Evolutionary conservation across 2,797 vertebrate genomes (phyloP).

Genomic region (Lates japonicus): DNA sequence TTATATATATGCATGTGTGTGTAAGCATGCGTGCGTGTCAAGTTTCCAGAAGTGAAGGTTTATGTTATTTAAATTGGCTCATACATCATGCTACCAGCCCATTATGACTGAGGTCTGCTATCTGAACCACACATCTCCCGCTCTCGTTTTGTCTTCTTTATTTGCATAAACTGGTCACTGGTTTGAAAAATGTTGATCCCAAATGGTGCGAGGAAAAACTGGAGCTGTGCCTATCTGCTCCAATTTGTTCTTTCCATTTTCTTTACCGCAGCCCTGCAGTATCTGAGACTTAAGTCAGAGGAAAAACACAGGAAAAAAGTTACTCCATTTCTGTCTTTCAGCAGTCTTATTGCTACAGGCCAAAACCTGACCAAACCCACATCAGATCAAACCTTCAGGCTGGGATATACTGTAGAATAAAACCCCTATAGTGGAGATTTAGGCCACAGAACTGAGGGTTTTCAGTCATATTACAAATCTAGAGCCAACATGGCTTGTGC

Average conservation of each 20-base stretch:
- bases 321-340: constrained; percentile 25
- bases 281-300: constrained; percentile 26
- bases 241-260: constrained; percentile 61
- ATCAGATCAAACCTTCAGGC: constrained; percentile 4
- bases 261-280: constrained; percentile 15
- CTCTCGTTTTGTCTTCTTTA: constrained; percentile 70
- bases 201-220: constrained; percentile 76
- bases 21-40: constrained; percentile 38
- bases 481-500: not conserved
- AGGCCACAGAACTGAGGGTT: not conserved
- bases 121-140: constrained; percentile 76
- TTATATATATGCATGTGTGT: constrained; percentile 15
- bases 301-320: constrained; percentile 35
- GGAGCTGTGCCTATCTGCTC: constrained; percentile 74
- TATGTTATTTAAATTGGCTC: constrained; percentile 78
- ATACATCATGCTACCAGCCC: constrained; percentile 70
- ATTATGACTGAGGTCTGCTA: constrained; percentile 71
- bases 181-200: constrained; percentile 63
- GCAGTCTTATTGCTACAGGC: constrained; percentile 13
- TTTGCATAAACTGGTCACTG: constrained; percentile 84
- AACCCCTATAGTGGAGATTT: not conserved
- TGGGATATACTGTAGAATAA: constrained; percentile 7
- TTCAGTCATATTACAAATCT: constrained; percentile 1
- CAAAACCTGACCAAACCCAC: constrained; percentile 17
- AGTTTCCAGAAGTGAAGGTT: constrained; percentile 63